phyloP scores from a whole-genome alignment of 35 echinoderm and acorn worm species.

The Nesometra sesokonis region DNA sequence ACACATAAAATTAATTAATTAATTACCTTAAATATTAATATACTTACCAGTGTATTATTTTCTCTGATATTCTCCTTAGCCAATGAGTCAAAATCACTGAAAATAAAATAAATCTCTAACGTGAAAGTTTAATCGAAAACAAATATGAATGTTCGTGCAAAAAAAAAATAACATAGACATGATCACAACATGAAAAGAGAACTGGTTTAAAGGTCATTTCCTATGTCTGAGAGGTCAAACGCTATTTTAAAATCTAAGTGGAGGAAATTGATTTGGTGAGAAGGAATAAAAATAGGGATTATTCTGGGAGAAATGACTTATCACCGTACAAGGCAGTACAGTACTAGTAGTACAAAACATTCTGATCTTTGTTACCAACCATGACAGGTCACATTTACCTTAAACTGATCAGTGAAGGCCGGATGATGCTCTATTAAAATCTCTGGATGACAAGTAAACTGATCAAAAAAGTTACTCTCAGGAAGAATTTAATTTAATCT shows the following conservation, averaged over 20 bases:
- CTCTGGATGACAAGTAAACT: too few species aligned
- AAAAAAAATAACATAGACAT: neutral
- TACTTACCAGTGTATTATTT: conserved; percentile 73
- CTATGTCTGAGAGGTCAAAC: neutral
- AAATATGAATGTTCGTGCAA: too few species aligned
- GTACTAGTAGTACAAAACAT: too few species aligned
- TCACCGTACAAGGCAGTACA: too few species aligned
- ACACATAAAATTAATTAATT: neutral
- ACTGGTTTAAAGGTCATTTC: neutral
- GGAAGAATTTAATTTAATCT: too few species aligned
- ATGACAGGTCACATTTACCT: too few species aligned
- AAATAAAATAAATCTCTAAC: neutral
- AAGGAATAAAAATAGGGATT: too few species aligned
- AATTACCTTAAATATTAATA: neutral
- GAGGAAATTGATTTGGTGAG: neutral
- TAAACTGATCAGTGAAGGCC: too few species aligned
- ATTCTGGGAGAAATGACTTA: too few species aligned
- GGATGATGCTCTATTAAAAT: too few species aligned
- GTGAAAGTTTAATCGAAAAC: neutral
- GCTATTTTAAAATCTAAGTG: neutral
- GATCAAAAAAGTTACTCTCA: too few species aligned
- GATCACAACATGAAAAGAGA: neutral
- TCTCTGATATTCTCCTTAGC: conserved; percentile 65
- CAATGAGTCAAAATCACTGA: conserved; percentile 76
- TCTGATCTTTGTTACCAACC: too few species aligned